Conservation (phyloP, 1,140 invertebrate species). For the Panonychus citri region DNA sequence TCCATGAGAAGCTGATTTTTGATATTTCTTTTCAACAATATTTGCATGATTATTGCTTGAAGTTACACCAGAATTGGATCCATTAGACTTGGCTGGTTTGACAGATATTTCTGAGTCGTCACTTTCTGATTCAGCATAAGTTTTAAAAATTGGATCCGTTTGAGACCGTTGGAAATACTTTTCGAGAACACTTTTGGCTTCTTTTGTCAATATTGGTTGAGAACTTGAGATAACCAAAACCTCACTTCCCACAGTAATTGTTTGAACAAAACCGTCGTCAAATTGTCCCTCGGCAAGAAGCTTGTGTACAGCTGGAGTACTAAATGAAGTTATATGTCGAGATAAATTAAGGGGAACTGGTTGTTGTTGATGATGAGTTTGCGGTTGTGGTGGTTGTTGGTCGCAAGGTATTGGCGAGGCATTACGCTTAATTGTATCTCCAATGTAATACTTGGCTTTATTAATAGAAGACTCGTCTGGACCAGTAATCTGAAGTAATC, state of each 20-base stretch:
- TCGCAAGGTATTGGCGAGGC: slow-evolving; percentile 43
- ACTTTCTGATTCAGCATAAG: background rate
- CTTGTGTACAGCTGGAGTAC: background rate
- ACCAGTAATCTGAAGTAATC: slow-evolving; percentile 64
- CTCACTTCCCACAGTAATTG: background rate
- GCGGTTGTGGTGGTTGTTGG: background rate
- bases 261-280: background rate
- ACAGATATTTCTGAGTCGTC: background rate
- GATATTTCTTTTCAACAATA: background rate
- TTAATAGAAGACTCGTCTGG: slow-evolving; percentile 62
- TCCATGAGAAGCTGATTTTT: slow-evolving; percentile 2
- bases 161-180: background rate
- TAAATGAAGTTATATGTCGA: background rate
- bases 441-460: slow-evolving; percentile 66
- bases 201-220: background rate
- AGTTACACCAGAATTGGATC: no score
- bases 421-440: slow-evolving; percentile 72
- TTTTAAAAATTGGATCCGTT: no score
- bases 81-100: no score
- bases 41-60: background rate
- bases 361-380: background rate
- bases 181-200: background rate
- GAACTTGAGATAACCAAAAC: background rate
- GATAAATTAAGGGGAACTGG: no score
- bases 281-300: background rate